Evolutionary conservation across 2,113 vertebrate species (phyloP).

Genomic region (Cnemophilus loriae): DNA sequence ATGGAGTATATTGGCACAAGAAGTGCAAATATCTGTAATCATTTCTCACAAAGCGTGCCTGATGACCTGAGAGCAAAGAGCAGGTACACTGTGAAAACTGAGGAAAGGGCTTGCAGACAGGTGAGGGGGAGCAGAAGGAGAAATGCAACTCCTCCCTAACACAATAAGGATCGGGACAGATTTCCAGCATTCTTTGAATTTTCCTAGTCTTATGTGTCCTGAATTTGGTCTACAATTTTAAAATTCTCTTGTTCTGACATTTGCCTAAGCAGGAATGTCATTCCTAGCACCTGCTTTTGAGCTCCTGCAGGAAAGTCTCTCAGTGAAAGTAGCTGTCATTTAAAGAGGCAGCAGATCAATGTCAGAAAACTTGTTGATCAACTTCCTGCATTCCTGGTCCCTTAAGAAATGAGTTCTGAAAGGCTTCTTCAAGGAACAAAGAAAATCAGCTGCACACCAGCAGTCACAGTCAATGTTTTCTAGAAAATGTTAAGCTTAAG

Average conservation of each 20-base stretch:
- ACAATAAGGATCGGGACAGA: neutral
- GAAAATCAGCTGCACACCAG: neutral
- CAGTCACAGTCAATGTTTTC: neutral
- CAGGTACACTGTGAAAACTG: neutral
- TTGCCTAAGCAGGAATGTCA: neutral
- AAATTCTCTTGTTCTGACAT: neutral
- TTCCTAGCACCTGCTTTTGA: neutral
- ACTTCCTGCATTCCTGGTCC: neutral
- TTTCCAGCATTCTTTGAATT: neutral
- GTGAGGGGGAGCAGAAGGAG: neutral
- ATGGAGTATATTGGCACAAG: neutral
- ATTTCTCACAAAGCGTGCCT: neutral
- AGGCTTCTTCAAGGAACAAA: neutral
- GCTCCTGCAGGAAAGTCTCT: neutral
- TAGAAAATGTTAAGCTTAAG: neutral
- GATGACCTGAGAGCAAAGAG: neutral
- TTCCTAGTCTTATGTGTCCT: neutral
- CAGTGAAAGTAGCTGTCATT: neutral
- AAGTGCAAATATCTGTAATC: neutral
- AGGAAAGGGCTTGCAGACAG: neutral
- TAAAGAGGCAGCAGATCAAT: neutral
- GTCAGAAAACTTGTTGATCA: neutral
- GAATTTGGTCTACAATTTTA: neutral
- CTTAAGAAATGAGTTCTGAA: neutral
- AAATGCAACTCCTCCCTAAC: neutral